Conservation (phyloP, 2,113 vertebrate species). For the Entomyzon cyanotis region DNA sequence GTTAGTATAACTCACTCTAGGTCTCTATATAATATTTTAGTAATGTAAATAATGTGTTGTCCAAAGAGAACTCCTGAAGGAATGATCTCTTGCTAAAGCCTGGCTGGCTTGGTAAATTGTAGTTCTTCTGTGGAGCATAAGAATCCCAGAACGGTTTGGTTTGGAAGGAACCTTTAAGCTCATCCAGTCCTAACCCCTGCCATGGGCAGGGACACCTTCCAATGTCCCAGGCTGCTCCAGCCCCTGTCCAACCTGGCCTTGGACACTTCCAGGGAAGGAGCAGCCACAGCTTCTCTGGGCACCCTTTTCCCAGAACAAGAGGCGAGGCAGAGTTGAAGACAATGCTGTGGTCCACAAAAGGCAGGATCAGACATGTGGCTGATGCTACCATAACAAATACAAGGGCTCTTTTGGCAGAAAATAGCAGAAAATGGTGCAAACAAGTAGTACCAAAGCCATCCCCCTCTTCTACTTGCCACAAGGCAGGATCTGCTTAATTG, state of each 20-base stretch:
- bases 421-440: background rate
- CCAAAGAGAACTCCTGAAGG: accelerated
- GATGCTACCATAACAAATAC: no score
- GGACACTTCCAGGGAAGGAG: background rate
- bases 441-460: background rate
- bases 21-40: background rate
- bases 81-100: background rate
- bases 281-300: background rate
- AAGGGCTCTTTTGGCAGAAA: background rate
- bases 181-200: background rate
- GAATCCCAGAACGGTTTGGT: background rate
- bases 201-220: background rate
- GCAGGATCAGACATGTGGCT: background rate
- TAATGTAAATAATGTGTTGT: background rate
- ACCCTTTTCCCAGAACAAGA: background rate
- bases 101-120: background rate
- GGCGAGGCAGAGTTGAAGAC: background rate
- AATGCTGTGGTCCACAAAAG: background rate
- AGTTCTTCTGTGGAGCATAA: background rate
- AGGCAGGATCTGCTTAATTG: background rate
- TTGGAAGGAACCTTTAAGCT: background rate
- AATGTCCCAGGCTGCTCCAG: background rate
- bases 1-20: background rate
- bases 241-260: accelerated
- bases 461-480: background rate